phyloP scores from a whole-genome alignment of 2,888 invertebrate genomes.

The Caenorhabditis becei region DNA sequence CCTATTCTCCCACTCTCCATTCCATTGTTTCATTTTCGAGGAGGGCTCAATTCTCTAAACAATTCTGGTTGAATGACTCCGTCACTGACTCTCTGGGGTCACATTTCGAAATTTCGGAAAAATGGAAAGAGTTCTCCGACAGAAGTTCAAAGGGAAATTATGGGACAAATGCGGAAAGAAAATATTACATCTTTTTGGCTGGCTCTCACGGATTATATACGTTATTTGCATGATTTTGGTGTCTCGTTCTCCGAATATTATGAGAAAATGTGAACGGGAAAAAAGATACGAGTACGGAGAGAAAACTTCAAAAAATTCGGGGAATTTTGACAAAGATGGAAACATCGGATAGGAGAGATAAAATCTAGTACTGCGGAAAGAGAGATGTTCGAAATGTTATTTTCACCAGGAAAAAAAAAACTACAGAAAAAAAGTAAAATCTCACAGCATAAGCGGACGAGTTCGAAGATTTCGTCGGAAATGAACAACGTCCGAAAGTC shows the following conservation, averaged over 20 bases:
- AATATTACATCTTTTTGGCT: neutral
- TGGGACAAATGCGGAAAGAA: neutral
- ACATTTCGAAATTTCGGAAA: conserved; percentile 27
- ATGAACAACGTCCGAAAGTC: conserved; percentile 48
- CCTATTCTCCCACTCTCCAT: neutral
- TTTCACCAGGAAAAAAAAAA: conserved; percentile 7
- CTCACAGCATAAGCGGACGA: conserved; percentile 50
- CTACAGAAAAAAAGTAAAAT: conserved; percentile 12
- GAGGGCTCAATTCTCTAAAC: conserved; percentile 10
- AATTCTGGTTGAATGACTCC: conserved; percentile 24
- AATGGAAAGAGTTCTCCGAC: neutral
- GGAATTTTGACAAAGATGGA: neutral
- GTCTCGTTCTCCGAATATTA: neutral
- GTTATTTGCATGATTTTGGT: neutral
- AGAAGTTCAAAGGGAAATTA: neutral
- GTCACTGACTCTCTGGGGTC: conserved; percentile 13
- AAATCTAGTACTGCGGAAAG: conserved; percentile 5
- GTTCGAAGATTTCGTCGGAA: conserved; percentile 32
- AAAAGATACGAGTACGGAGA: neutral
- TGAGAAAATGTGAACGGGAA: neutral
- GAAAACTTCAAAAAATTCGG: neutral
- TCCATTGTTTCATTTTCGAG: conserved; percentile 34
- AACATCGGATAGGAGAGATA: conserved; percentile 7
- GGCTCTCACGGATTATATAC: conserved; percentile 1
- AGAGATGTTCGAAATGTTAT: conserved; percentile 5